These are phyloP conservation scores for Drosophila longiperda DNA, from an alignment of 2,888 invertebrate species.

Conservation along the genomic window DNA sequence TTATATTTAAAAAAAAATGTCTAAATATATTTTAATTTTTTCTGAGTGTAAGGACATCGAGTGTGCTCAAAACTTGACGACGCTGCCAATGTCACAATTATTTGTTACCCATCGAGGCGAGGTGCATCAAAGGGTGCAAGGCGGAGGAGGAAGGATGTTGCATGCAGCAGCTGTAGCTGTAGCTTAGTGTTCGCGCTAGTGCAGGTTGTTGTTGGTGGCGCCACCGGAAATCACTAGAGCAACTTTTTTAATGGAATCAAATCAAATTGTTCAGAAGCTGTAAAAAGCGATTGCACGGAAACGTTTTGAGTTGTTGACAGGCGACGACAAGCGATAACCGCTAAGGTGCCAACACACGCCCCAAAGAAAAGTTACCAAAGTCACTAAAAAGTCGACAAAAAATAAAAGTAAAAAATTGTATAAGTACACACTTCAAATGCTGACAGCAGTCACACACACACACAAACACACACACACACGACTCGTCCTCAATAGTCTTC, in stretches of 20 bases:
- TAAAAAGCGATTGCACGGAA: slow-evolving; percentile 82
- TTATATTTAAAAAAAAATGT: neutral
- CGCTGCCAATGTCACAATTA: slow-evolving; percentile 77
- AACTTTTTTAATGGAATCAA: slow-evolving; percentile 81
- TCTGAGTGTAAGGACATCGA: slow-evolving; percentile 40
- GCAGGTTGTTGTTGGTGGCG: slow-evolving; percentile 24
- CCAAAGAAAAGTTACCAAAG: slow-evolving; percentile 70
- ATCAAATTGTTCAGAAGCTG: slow-evolving; percentile 81
- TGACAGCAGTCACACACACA: slow-evolving; percentile 53
- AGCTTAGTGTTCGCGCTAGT: slow-evolving; percentile 45
- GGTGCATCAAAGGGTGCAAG: slow-evolving; percentile 7
- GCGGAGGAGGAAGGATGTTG: slow-evolving; percentile 20
- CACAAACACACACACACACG: slow-evolving; percentile 27
- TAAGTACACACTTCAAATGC: slow-evolving; percentile 73
- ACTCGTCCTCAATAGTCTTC: slow-evolving; percentile 68
- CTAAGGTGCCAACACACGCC: slow-evolving; percentile 71
- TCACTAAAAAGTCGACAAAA: slow-evolving; percentile 58
- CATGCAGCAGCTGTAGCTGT: slow-evolving; percentile 46
- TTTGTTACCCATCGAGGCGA: slow-evolving; percentile 54
- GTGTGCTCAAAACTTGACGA: slow-evolving; percentile 68
- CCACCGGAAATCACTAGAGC: slow-evolving; percentile 75
- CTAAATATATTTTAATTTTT: neutral
- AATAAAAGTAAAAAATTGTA: slow-evolving; percentile 39
- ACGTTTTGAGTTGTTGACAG: slow-evolving; percentile 80
- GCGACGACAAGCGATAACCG: slow-evolving; percentile 63